Conservation (phyloP, 2,797 vertebrate species). For the Pipistrellus pipistrellus region DNA sequence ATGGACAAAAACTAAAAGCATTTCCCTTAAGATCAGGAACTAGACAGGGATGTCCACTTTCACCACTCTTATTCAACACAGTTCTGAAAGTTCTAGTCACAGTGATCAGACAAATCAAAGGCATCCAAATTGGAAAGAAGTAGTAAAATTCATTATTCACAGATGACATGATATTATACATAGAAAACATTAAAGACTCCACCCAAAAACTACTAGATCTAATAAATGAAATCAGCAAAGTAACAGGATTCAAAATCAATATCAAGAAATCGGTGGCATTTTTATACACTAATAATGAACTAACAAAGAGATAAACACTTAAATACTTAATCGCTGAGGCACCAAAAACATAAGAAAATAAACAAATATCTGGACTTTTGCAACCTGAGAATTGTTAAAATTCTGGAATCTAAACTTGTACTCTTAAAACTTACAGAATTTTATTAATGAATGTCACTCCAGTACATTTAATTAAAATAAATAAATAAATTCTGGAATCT, state of each 20-base stretch:
- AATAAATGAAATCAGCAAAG: background rate
- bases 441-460: background rate
- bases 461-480: background rate
- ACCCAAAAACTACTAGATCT: background rate
- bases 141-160: background rate
- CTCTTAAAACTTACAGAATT: background rate
- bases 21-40: background rate
- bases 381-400: slow-evolving; percentile 3
- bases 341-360: background rate
- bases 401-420: slow-evolving; percentile 1
- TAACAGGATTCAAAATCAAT: background rate
- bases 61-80: background rate
- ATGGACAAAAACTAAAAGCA: background rate
- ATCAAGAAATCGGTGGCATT: background rate
- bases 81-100: background rate
- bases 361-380: slow-evolving; percentile 17
- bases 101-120: background rate
- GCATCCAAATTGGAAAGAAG: background rate
- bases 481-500: background rate
- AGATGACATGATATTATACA: background rate
- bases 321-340: background rate
- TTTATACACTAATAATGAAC: background rate
- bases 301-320: background rate
- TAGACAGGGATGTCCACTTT: background rate
- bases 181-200: background rate